phyloP scores from a whole-genome alignment of 2,888 invertebrate genomes.

The Calameuta filiformis region DNA sequence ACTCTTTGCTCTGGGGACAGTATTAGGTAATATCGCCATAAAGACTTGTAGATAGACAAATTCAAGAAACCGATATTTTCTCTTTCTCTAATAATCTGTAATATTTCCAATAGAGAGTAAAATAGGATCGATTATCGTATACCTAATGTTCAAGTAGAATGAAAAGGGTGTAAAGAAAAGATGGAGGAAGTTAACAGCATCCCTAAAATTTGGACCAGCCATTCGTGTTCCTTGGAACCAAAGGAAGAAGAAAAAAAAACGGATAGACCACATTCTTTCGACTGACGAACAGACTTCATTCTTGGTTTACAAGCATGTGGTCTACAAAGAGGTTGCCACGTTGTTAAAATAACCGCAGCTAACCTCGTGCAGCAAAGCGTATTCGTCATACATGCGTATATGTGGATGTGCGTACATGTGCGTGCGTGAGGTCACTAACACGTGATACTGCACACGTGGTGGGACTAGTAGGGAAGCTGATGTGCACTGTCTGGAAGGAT shows the following conservation, averaged over 20 bases:
- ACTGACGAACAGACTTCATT: constrained; percentile 62
- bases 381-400: constrained; percentile 25
- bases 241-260: constrained; percentile 19
- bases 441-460: constrained; percentile 12
- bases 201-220: background rate
- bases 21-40: background rate
- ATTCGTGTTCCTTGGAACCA: background rate
- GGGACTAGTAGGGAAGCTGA: constrained; percentile 2
- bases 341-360: constrained; percentile 65
- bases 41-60: background rate
- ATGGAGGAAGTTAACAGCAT: background rate
- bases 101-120: background rate
- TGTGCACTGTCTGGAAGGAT: constrained; percentile 17
- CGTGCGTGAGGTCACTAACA: constrained; percentile 19
- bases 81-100: background rate
- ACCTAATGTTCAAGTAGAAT: background rate
- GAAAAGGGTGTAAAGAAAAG: background rate
- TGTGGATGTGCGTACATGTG: constrained; percentile 34
- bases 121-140: background rate
- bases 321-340: constrained; percentile 66
- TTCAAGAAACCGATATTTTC: background rate
- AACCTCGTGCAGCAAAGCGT: constrained; percentile 37
- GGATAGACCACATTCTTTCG: constrained; percentile 26
- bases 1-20: background rate
- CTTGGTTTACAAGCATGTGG: constrained; percentile 66